These are phyloP conservation scores for Tipula vernalis DNA, from an alignment of 2,888 invertebrate species.

Conservation along the genomic window DNA sequence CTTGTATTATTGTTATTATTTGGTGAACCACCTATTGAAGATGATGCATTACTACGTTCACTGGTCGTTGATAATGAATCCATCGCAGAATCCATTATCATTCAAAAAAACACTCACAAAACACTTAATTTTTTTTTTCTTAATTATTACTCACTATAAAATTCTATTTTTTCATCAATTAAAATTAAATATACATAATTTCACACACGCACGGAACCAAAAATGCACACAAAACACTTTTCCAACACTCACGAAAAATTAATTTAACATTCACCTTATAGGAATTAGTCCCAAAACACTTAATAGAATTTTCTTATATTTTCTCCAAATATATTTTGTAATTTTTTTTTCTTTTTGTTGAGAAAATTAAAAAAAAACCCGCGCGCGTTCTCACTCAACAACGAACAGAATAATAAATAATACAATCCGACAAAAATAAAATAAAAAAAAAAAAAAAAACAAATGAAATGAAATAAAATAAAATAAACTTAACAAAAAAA, in stretches of 20 bases:
- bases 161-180: not conserved
- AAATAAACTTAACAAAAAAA: not conserved
- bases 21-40: conserved; percentile 23
- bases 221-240: not conserved
- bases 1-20: conserved; percentile 33
- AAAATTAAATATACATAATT: not conserved
- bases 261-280: not conserved
- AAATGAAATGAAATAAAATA: conserved; percentile 9
- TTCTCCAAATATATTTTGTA: not conserved
- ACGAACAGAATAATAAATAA: conserved; percentile 10
- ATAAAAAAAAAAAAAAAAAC: not conserved
- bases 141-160: not conserved
- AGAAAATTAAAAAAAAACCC: not conserved
- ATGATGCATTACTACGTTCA: conserved; percentile 43
- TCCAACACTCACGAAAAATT: not conserved
- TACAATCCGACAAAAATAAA: conserved; percentile 6
- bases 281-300: not conserved
- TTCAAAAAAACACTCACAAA: not conserved
- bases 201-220: not conserved
- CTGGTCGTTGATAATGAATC: conserved; percentile 41
- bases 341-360: not conserved
- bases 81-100: conserved; percentile 43
- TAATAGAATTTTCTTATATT: conserved; percentile 1
- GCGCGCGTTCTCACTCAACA: conserved; percentile 10
- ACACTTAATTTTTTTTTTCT: not conserved